Evolutionary conservation across 1,140 invertebrate genomes (phyloP), one percentile per base, ranked within the genome.

Genomic region (Liolophura sinensis): DNA sequence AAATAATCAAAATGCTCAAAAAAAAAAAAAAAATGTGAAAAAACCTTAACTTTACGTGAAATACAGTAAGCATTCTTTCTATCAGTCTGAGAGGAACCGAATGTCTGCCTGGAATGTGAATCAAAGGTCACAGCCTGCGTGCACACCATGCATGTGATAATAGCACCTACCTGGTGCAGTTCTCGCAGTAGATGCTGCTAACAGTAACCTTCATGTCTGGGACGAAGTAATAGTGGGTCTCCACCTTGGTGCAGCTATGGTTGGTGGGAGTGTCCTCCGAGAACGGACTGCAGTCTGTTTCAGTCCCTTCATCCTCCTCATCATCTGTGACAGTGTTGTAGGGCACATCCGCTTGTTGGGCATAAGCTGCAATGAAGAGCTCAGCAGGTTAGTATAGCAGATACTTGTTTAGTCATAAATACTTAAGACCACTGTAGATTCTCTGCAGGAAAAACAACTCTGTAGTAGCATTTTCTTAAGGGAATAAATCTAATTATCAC

Each of bases 201-300:
- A 64, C 18, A 60, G 12, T 48, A n/a, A 40, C 49, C 12, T 27
- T 48, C 25, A 68, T 16, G 7, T 49, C 22, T 18, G 52, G 57
- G 1, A 60, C 61, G 40, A 73, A 71, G 62, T 76, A 77, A 65
- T 73, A 79, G 69, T 79, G 77, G 11, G 72, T 57, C 14, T 63
- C 62, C 40, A 70, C 71, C 65, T 71, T 72, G 24, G 71, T 71
- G 69, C 77, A 79, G 16, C 66, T 64, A 47, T 72, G 20, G 49
- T 63, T 69, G 51, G 71, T 57, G 0, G 59, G 46, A 15, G 62
- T 57, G 9, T 62, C 57, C 1, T 47, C 18, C 11, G 25, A 56
- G 27, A 24, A 52, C 20, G n/a, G 27, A 56, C 1, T 18, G 55
- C n/a, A 25, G 18, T 22, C 18, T 5, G 4, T 18, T 9, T 31